Evolutionary conservation across 2,888 invertebrate species (phyloP).

Genomic region (Malthinus flaveolus): DNA sequence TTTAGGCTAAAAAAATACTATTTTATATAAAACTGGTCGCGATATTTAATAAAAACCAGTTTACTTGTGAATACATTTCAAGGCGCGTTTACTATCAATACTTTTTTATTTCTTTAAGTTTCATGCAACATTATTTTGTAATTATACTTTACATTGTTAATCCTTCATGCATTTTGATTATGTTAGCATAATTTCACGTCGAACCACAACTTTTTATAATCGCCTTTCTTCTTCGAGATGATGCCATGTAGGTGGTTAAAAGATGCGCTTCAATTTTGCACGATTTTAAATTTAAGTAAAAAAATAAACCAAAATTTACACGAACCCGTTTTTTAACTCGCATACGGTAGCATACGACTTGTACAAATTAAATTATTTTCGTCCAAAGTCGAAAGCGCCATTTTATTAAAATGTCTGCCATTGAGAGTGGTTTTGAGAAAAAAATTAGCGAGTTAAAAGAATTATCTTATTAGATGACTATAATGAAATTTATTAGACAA

Average conservation of each 20-base stretch:
- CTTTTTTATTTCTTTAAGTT: conserved; percentile 39
- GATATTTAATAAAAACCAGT: conserved; percentile 16
- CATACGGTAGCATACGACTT: neutral
- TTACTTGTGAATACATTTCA: conserved; percentile 27
- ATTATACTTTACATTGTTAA: conserved; percentile 47
- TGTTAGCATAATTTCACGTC: conserved; percentile 47
- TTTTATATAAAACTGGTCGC: conserved; percentile 8
- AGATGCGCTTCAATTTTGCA: too few relatives aligned
- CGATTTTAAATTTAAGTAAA: too few relatives aligned
- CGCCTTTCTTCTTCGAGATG: too few relatives aligned
- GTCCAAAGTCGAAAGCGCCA: neutral
- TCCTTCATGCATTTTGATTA: conserved; percentile 47
- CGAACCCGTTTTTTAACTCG: too few relatives aligned
- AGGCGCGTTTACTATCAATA: conserved; percentile 24
- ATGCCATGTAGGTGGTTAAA: too few relatives aligned
- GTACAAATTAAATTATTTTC: neutral
- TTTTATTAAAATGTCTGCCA: neutral
- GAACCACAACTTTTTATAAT: conserved; percentile 15
- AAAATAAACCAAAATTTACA: too few relatives aligned
- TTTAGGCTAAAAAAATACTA: neutral
- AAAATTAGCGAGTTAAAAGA: neutral
- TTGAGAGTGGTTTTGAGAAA: neutral
- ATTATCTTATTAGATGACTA: conserved; percentile 2
- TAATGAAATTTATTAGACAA: conserved; percentile 8
- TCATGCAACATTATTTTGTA: conserved; percentile 49